A percentile compares a stretch with the other conserved stretches of the same genome.
These are phyloP conservation scores for Actinernus sp. DNA, from an alignment of 92 coral and sea anemone genomes.

Conservation along the genomic window DNA sequence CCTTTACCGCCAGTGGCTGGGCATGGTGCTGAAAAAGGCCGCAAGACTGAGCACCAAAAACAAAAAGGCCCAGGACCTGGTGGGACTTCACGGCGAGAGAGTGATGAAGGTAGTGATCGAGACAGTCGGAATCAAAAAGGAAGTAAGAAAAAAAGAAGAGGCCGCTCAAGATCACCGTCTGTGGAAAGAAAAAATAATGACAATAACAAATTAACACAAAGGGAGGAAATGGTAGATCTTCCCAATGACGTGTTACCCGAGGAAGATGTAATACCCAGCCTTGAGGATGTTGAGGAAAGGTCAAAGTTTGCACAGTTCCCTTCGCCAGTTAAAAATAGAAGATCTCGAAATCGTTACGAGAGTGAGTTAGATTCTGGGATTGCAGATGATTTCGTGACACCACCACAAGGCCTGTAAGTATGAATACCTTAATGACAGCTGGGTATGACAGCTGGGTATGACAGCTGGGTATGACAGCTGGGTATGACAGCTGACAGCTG, in stretches of 20 bases:
- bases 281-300: conserved; percentile 78
- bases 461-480: too few relatives aligned
- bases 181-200: conserved; percentile 28
- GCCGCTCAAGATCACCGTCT: conserved; percentile 69
- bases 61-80: background rate
- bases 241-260: conserved; percentile 3
- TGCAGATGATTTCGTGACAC: conserved; percentile 42
- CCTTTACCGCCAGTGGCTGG: conserved; percentile 44
- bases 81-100: too few relatives aligned
- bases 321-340: conserved; percentile 64
- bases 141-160: conserved; percentile 55
- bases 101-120: background rate
- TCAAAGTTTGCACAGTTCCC: conserved; percentile 89
- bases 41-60: background rate
- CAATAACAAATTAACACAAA: background rate
- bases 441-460: too few relatives aligned
- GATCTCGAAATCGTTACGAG: conserved; percentile 41
- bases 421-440: background rate
- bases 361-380: conserved; percentile 59
- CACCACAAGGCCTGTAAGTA: conserved; percentile 65
- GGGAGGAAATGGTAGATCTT: conserved; percentile 4
- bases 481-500: too few relatives aligned
- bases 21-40: background rate
- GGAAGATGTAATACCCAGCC: conserved; percentile 33
- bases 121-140: conserved; percentile 6